Evolutionary conservation across 2,113 vertebrate genomes (phyloP).

Genomic region (Gallinago media): DNA sequence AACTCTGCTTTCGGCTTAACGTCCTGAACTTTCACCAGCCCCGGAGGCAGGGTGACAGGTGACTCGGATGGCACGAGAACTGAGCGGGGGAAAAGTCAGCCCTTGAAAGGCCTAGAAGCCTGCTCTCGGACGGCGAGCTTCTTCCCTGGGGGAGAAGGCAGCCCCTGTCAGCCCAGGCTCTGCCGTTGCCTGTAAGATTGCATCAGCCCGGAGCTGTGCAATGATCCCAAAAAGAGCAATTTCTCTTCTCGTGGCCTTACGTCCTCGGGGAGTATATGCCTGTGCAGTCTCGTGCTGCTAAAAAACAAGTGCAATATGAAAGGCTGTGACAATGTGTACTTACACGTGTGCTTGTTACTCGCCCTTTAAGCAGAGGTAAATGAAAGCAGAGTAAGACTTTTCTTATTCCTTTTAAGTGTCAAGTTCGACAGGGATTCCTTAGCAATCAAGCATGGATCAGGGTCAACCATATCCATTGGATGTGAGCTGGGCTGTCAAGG

Average conservation of each 20-base stretch:
- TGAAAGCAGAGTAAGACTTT: background rate
- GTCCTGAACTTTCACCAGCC: background rate
- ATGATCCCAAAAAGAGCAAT: background rate
- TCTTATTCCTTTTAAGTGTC: background rate
- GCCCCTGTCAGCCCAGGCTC: background rate
- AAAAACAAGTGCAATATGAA: background rate
- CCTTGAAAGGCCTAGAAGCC: background rate
- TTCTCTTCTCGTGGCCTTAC: background rate
- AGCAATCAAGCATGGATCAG: background rate
- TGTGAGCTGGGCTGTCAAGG: background rate
- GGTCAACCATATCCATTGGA: background rate
- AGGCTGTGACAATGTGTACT: background rate
- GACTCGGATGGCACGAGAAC: background rate
- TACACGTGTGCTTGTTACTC: background rate
- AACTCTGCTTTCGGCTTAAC: background rate
- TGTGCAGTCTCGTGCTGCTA: background rate
- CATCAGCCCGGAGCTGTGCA: background rate
- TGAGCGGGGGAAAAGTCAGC: background rate
- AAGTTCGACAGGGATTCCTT: background rate
- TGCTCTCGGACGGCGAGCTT: rapidly evolving
- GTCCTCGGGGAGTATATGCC: background rate
- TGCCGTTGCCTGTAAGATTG: background rate
- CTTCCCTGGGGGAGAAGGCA: background rate
- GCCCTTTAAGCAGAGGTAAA: background rate
- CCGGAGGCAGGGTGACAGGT: background rate